Conservation (phyloP, 2,797 vertebrate genomes). For the Tinamus major region DNA sequence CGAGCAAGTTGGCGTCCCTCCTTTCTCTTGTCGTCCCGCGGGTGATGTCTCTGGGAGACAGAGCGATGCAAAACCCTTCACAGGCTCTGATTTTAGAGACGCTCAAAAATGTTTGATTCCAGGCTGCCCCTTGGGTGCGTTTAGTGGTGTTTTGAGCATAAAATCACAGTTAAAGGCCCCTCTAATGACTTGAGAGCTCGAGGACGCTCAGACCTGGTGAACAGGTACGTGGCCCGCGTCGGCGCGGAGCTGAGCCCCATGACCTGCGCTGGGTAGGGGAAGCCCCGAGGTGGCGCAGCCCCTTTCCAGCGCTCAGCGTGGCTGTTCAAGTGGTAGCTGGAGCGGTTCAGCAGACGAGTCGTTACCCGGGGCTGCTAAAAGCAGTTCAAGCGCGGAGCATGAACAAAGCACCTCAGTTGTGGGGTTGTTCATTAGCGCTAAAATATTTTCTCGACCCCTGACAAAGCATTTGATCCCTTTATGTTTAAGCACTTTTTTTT, state of each 20-base stretch:
- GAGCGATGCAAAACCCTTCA: neutral
- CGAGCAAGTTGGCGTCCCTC: too few relatives aligned
- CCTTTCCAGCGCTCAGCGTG: neutral
- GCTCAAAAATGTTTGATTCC: neutral
- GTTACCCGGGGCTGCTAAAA: neutral
- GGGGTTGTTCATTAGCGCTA: neutral
- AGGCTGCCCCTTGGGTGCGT: neutral
- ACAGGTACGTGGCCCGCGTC: neutral
- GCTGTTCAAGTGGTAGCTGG: neutral
- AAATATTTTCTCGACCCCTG: conserved; percentile 11
- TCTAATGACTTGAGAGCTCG: neutral
- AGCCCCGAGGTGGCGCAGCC: neutral
- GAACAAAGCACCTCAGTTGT: neutral
- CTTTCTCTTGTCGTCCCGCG: neutral
- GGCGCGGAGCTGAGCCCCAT: neutral
- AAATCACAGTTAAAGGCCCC: neutral
- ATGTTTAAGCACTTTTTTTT: neutral
- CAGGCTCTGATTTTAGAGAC: neutral
- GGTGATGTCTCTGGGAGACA: neutral
- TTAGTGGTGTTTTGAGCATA: neutral
- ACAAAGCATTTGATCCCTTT: conserved; percentile 32
- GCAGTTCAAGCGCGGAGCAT: neutral
- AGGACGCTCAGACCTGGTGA: neutral
- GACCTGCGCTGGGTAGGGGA: neutral
- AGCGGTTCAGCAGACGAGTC: neutral